Evolutionary conservation across 2,888 invertebrate genomes (phyloP).

Genomic region (Esperia sulphurella): DNA sequence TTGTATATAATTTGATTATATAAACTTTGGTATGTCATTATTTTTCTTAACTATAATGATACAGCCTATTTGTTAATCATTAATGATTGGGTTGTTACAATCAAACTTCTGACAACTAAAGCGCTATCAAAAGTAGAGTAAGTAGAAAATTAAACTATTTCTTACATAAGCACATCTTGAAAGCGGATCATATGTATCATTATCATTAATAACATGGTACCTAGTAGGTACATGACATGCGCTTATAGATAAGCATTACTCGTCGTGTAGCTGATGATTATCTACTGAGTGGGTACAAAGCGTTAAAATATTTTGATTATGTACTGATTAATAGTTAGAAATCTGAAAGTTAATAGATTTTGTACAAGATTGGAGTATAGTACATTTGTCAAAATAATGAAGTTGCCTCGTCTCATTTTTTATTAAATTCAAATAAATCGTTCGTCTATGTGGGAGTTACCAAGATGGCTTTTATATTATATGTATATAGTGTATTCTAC

Average conservation of each 20-base stretch:
- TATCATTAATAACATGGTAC: background rate
- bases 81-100: slow-evolving; percentile 1
- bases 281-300: background rate
- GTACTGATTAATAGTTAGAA: background rate
- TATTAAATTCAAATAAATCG: too few relatives aligned
- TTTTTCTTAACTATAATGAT: background rate
- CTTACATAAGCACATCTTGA: background rate
- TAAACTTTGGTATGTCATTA: too few relatives aligned
- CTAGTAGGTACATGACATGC: background rate
- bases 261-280: background rate
- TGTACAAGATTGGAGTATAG: background rate
- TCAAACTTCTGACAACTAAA: slow-evolving; percentile 11
- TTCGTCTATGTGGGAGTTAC: too few relatives aligned
- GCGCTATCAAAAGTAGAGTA: slow-evolving; percentile 6
- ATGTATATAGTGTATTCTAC: too few relatives aligned
- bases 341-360: background rate
- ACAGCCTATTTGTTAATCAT: background rate
- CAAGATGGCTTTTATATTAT: too few relatives aligned
- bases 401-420: background rate
- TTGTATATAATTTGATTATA: too few relatives aligned
- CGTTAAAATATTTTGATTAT: background rate
- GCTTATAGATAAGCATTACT: background rate
- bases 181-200: background rate
- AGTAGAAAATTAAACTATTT: background rate
- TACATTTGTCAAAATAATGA: background rate